Evolutionary conservation across 64 coral and sea anemone genomes (phyloP).

Genomic region (Acropora yongei): DNA sequence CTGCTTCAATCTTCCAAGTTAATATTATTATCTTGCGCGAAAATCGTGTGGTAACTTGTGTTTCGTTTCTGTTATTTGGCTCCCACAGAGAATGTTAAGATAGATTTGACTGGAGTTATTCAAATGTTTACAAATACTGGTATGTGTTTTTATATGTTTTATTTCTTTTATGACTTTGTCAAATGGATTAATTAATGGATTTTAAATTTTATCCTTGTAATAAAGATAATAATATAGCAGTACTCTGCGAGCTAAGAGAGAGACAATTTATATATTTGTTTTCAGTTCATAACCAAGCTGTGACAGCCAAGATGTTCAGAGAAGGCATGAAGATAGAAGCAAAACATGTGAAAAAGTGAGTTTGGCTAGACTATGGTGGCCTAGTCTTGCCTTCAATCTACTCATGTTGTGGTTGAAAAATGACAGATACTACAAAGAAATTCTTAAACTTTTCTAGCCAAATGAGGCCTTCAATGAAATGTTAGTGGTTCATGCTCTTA

Average conservation of each 20-base stretch:
- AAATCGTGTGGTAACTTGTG: too few relatives aligned
- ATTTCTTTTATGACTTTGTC: not conserved
- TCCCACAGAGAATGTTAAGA: conserved; percentile 84
- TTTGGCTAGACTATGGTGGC: not conserved
- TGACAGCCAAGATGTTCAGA: conserved; percentile 71
- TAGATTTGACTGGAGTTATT: conserved; percentile 85
- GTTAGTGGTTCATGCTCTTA: too few relatives aligned
- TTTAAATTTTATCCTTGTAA: too few relatives aligned
- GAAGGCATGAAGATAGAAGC: conserved; percentile 90
- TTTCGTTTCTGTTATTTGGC: not conserved
- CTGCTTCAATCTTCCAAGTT: too few relatives aligned
- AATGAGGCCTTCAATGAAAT: too few relatives aligned
- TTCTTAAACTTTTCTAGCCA: too few relatives aligned
- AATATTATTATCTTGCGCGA: too few relatives aligned
- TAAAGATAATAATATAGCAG: not conserved
- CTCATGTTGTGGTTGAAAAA: too few relatives aligned
- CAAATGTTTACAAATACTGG: conserved; percentile 93
- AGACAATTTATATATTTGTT: not conserved
- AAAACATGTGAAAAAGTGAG: conserved; percentile 87
- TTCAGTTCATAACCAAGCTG: conserved; percentile 69
- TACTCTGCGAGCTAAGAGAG: too few relatives aligned
- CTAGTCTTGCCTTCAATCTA: too few relatives aligned
- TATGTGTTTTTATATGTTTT: not conserved
- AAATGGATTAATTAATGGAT: not conserved
- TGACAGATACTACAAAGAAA: too few relatives aligned